phyloP scores from a whole-genome alignment of 2,797 vertebrate genomes.

The Otolemur crassicaudatus region DNA sequence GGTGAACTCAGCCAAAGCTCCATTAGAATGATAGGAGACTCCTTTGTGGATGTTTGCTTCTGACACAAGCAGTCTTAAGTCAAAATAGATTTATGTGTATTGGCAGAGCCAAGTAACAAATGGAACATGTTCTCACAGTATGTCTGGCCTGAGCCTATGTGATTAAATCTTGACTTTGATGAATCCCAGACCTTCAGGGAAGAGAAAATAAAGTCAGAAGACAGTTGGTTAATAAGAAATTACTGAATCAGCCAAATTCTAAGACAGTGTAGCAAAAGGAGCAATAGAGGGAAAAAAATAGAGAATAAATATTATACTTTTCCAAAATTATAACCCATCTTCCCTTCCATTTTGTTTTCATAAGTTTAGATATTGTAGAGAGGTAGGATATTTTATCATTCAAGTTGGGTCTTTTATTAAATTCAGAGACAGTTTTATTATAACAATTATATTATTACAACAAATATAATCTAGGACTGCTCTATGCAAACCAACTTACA shows the following conservation, averaged over 20 bases:
- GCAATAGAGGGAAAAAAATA: neutral
- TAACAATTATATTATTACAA: neutral
- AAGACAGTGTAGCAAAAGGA: neutral
- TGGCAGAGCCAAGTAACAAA: slow-evolving; percentile 64
- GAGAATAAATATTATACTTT: neutral
- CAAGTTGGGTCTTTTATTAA: neutral
- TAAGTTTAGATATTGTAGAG: neutral
- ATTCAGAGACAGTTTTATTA: neutral
- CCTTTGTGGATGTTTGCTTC: slow-evolving; percentile 32
- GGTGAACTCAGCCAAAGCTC: neutral
- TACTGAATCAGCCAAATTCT: slow-evolving; percentile 32
- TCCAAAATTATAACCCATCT: neutral
- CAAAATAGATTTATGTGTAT: slow-evolving; percentile 63
- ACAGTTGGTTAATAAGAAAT: slow-evolving; percentile 63
- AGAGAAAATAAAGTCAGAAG: slow-evolving; percentile 68
- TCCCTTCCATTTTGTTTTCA: neutral
- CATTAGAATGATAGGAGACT: slow-evolving; percentile 29
- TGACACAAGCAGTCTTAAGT: slow-evolving; percentile 64
- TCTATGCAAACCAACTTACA: neutral
- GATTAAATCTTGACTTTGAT: slow-evolving; percentile 77
- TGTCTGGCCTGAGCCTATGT: slow-evolving; percentile 45
- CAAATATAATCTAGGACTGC: neutral
- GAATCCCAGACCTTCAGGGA: slow-evolving; percentile 71
- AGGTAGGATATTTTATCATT: neutral
- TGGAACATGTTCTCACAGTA: slow-evolving; percentile 29